Conservation (phyloP, 2,113 vertebrate species). For the Macrotus californicus region DNA sequence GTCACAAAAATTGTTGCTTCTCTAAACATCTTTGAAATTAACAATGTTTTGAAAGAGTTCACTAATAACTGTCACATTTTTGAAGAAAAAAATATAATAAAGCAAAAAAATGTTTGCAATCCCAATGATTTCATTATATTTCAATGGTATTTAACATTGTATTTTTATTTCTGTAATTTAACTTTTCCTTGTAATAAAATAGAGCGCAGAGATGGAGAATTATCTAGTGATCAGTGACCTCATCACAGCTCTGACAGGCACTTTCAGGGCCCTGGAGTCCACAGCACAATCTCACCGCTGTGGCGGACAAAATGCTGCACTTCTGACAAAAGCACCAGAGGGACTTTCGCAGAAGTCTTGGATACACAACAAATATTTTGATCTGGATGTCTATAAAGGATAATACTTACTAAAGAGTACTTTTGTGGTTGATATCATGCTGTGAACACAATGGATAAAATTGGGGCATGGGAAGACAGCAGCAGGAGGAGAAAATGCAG, state of each 20-base stretch:
- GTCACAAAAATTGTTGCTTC: neutral
- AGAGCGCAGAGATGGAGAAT: neutral
- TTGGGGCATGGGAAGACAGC: neutral
- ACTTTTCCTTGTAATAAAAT: neutral
- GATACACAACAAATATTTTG: neutral
- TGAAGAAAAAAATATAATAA: neutral
- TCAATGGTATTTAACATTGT: neutral
- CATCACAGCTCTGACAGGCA: neutral
- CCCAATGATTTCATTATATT: neutral
- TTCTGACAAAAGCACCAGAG: neutral
- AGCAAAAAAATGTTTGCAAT: neutral
- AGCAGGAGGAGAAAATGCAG: neutral
- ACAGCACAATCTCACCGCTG: neutral
- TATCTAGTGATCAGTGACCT: neutral
- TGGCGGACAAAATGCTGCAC: neutral
- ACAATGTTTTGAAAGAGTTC: neutral
- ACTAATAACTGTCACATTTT: neutral
- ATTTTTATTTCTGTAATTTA: neutral
- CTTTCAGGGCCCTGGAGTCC: neutral
- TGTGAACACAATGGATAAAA: neutral
- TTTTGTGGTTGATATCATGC: neutral
- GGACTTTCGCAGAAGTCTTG: neutral
- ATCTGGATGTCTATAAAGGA: neutral
- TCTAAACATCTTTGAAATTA: neutral
- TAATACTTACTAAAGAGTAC: neutral